Conservation (phyloP, 2,888 invertebrate species). For the Melangyna quadrimaculata region DNA sequence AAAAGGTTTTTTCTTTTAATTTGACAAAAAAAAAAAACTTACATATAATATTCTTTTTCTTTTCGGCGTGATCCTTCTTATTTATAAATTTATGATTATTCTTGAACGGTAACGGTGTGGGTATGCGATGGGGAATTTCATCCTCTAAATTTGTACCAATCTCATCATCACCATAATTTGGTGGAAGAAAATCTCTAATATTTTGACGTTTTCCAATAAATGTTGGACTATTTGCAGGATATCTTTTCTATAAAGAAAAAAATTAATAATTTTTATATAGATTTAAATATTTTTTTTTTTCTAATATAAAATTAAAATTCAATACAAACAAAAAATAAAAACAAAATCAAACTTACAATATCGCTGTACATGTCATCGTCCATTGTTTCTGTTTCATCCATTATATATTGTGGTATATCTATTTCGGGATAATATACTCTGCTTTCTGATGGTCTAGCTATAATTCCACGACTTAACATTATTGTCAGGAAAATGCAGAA, state of each 20-base stretch:
- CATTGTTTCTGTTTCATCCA: conserved; percentile 65
- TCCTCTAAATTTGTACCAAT: conserved; percentile 57
- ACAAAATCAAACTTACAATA: conserved; percentile 36
- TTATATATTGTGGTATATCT: conserved; percentile 62
- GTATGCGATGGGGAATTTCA: conserved; percentile 64
- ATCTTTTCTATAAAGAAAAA: conserved; percentile 71
- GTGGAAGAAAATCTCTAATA: conserved; percentile 75
- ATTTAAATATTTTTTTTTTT: background rate
- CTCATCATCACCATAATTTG: conserved; percentile 76
- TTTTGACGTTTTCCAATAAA: conserved; percentile 77
- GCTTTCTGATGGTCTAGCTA: conserved; percentile 46
- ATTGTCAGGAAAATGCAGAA: conserved; percentile 54
- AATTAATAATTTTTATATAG: background rate
- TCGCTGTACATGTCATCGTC: conserved; percentile 60
- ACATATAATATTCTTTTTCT: conserved; percentile 80
- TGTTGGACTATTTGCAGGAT: conserved; percentile 73
- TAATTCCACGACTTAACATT: conserved; percentile 29
- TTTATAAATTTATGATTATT: conserved; percentile 70
- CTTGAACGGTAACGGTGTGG: conserved; percentile 74
- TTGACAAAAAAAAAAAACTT: conserved; percentile 73
- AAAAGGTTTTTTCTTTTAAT: too few relatives aligned
- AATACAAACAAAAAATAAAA: too few relatives aligned
- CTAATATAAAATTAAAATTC: too few relatives aligned
- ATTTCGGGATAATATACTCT: conserved; percentile 53
- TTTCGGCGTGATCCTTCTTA: conserved; percentile 77